phyloP scores from a whole-genome alignment of 2,113 vertebrate species.

The Tympanuchus pallidicinctus region DNA sequence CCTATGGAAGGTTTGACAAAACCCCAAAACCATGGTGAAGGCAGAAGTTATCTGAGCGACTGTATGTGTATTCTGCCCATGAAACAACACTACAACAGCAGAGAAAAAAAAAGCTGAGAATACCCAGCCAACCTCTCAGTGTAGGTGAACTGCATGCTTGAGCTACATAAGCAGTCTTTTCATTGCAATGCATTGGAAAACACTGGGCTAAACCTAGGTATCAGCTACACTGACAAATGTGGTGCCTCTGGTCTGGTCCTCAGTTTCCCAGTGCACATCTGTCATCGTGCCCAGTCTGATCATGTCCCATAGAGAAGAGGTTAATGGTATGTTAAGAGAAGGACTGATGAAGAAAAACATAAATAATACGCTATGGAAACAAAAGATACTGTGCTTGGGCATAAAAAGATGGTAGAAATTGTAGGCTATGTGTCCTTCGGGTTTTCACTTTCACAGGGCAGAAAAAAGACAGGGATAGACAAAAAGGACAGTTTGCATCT shows the following conservation, averaged over 20 bases:
- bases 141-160: background rate
- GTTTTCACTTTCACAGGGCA: background rate
- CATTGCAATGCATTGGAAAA: background rate
- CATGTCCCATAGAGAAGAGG: background rate
- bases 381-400: background rate
- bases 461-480: background rate
- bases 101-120: background rate
- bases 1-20: background rate
- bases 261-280: background rate
- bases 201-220: background rate
- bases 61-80: background rate
- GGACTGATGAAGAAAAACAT: background rate
- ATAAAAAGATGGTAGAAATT: background rate
- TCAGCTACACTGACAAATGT: background rate
- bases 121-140: background rate
- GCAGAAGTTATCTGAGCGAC: background rate
- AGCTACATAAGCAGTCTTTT: background rate
- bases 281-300: background rate
- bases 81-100: background rate
- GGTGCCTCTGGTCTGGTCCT: background rate
- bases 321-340: background rate
- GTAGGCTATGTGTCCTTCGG: background rate
- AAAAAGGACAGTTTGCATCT: background rate
- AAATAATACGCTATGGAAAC: background rate
- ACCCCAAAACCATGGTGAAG: background rate